Base-by-base conservation (phyloP, 2,113 vertebrate genomes). In the Chauna torquata region DNA sequence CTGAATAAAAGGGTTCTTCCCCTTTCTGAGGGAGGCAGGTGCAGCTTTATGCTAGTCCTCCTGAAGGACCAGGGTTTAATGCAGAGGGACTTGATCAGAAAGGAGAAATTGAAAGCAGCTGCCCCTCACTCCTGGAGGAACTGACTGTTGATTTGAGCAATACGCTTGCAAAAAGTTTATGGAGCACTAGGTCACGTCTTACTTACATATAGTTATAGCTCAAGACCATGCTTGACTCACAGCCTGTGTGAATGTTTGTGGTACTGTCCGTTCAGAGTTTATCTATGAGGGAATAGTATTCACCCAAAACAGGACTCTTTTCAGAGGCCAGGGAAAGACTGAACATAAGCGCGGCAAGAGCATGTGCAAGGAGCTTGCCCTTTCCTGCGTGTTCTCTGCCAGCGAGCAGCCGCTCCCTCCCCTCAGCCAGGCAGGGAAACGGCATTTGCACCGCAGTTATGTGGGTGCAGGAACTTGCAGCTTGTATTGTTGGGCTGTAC, bases 151-250 rank as follows among this genome's bases (percentile, higher is more conserved):
- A 2, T 22, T 77, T 17, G 22, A 40, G 68, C 38, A 82, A 2
- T 8, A 22, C 3, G 2, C 8, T 59, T 40, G 28, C 22, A 57
- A 6, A 57, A 6, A 38, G 3, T 4, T 49, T 4, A 15, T 5
- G 34, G 32, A 34, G 36, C n/a, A 7, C 9, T 5, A 38, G 6
- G 19, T 59, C 42, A 24, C 9, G 3, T n/a, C 44, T 15, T 1
- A 14, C 2, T n/a, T 52, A 0, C 4, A 13, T 6, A 1, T 10
- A 5, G 13, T 5, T 36, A 6, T 0, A 38, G 55, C 32, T 54
- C 8, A 30, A 42, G 9, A 9, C 0, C 8, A 18, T 4, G 32
- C 8, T 23, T 38, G 59, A 36, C 59, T 62, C 36, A 27, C 59
- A 62, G 59, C 59, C 59, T 62, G 9, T 62, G 36, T 62, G 59